Conservation (phyloP, 2,888 invertebrate genomes). For the Terebella lapidaria region DNA sequence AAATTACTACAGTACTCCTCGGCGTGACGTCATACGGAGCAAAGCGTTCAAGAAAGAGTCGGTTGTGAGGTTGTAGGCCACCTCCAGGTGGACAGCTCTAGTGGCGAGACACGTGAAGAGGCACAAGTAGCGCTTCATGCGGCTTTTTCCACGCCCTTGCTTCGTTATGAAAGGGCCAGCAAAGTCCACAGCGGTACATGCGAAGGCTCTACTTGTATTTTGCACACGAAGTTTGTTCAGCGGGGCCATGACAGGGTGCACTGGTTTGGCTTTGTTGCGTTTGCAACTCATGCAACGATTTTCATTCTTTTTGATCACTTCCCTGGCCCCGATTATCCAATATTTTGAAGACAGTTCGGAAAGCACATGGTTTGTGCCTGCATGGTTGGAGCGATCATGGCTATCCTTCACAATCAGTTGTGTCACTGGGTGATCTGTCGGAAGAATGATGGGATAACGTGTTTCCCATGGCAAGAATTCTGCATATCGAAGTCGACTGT, state of each 20-base stretch:
- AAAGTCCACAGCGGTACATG: slow-evolving; percentile 2
- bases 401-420: neutral
- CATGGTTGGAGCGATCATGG: neutral
- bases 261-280: slow-evolving; percentile 6
- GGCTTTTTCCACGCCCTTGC: neutral
- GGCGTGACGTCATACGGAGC: no score
- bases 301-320: slow-evolving; percentile 3
- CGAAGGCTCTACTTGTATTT: neutral
- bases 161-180: slow-evolving; percentile 8
- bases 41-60: no score
- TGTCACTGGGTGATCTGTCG: neutral
- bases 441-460: neutral
- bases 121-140: no score
- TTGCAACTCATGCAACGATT: neutral
- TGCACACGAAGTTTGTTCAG: neutral
- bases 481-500: slow-evolving; percentile 4
- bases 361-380: no score
- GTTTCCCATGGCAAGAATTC: slow-evolving; percentile 3
- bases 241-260: neutral
- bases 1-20: no score
- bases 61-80: no score
- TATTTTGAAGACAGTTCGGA: neutral
- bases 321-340: slow-evolving; percentile 1
- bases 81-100: slow-evolving; percentile 2
- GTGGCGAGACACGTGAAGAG: neutral